Percentiles rank a stretch among this genome's conserved stretches.
Evolutionary conservation across 2,888 invertebrate species (phyloP).

Genomic region (Leptinotarsa haldemani): DNA sequence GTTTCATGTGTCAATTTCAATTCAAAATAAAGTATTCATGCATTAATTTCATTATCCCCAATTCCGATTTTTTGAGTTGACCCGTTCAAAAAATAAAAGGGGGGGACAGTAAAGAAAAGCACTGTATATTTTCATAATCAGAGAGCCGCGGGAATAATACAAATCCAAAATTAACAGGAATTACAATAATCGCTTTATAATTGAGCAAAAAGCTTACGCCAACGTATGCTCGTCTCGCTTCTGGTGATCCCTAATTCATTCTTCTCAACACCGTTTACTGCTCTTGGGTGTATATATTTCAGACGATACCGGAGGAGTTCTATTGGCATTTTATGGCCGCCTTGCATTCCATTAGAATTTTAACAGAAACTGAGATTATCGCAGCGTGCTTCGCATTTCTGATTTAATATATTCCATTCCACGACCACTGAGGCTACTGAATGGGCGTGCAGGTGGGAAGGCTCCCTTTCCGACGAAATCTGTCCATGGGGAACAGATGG

Average conservation of each 20-base stretch:
- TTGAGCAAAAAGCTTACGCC: background rate
- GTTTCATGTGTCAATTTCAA: too few relatives aligned
- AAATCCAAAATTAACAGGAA: background rate
- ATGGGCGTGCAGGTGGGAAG: background rate
- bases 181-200: background rate
- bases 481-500: background rate
- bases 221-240: background rate
- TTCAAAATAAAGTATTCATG: too few relatives aligned
- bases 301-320: background rate
- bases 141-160: background rate
- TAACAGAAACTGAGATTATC: background rate
- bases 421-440: background rate
- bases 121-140: background rate
- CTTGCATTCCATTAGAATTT: constrained; percentile 7
- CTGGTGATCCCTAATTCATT: background rate
- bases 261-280: background rate
- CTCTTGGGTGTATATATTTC: background rate
- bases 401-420: constrained; percentile 7
- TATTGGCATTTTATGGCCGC: background rate
- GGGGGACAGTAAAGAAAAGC: background rate
- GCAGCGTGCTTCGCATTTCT: background rate
- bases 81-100: too few relatives aligned
- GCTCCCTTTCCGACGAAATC: background rate
- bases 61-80: too few relatives aligned
- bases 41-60: too few relatives aligned